Percentiles rank a stretch among this genome's conserved stretches.
phyloP scores from a whole-genome alignment of 1,140 invertebrate genomes.

The Arion vulgaris region DNA sequence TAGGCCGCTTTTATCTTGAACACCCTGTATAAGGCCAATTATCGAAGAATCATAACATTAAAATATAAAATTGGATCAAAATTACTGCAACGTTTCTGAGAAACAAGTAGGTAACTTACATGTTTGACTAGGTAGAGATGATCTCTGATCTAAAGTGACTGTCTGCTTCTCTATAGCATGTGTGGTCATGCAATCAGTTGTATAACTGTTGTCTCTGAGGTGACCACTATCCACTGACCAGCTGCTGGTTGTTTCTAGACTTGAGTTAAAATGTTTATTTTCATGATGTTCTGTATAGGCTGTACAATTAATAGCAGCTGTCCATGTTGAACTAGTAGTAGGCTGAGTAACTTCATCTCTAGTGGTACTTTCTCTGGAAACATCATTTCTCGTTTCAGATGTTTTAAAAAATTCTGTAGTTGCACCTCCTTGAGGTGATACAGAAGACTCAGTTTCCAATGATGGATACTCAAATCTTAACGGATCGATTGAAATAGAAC shows the following conservation, averaged over 20 bases:
- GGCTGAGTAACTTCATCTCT: not conserved
- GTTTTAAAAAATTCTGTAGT: not conserved
- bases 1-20: too few relatives aligned
- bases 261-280: not conserved
- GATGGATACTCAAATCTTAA: not conserved
- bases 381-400: not conserved
- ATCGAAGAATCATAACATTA: too few relatives aligned
- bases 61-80: too few relatives aligned
- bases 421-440: not conserved
- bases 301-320: not conserved
- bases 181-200: conserved; percentile 27
- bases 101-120: conserved; percentile 1
- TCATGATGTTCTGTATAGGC: not conserved
- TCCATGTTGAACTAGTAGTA: not conserved
- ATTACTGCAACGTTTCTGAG: too few relatives aligned
- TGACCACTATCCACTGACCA: not conserved
- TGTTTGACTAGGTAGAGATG: not conserved
- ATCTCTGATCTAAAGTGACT: not conserved
- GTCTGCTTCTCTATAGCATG: conserved; percentile 12
- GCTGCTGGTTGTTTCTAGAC: not conserved
- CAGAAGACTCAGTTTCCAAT: not conserved
- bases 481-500: not conserved
- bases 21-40: too few relatives aligned
- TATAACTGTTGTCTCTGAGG: not conserved
- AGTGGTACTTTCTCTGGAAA: not conserved